Evolutionary conservation across 2,888 invertebrate genomes (phyloP).

Genomic region (Eupithecia inturbata): DNA sequence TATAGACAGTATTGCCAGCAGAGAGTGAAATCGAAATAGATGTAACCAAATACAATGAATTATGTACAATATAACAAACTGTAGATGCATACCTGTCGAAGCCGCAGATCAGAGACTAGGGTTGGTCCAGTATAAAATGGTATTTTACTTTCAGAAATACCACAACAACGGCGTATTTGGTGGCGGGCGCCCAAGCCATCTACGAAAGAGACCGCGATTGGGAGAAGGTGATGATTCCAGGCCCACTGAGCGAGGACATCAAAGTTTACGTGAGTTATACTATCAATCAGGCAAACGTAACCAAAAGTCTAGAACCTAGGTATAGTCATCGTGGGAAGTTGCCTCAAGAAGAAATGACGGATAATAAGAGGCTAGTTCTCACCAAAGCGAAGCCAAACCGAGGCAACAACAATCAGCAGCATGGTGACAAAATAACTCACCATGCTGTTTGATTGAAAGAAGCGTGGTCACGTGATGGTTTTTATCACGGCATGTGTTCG

Average conservation of each 20-base stretch:
- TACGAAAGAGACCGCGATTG: constrained; percentile 91
- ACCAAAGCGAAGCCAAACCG: no score
- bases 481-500: no score
- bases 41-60: not conserved
- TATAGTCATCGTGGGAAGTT: not conserved
- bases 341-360: not conserved
- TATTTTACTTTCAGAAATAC: constrained; percentile 81
- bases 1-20: not conserved
- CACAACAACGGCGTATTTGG: constrained; percentile 90
- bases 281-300: not conserved
- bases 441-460: no score
- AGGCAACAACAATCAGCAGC: no score
- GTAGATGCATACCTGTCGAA: no score
- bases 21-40: not conserved
- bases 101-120: no score
- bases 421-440: no score
- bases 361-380: no score
- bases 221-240: constrained; percentile 92
- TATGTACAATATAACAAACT: not conserved
- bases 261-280: constrained; percentile 89
- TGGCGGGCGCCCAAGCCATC: constrained; percentile 90
- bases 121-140: not conserved
- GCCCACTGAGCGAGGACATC: constrained; percentile 92
- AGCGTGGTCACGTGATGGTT: no score
- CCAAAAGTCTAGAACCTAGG: not conserved